Base-by-base conservation (phyloP, 2,113 vertebrate species). In the Psittacula cyanocephala region DNA sequence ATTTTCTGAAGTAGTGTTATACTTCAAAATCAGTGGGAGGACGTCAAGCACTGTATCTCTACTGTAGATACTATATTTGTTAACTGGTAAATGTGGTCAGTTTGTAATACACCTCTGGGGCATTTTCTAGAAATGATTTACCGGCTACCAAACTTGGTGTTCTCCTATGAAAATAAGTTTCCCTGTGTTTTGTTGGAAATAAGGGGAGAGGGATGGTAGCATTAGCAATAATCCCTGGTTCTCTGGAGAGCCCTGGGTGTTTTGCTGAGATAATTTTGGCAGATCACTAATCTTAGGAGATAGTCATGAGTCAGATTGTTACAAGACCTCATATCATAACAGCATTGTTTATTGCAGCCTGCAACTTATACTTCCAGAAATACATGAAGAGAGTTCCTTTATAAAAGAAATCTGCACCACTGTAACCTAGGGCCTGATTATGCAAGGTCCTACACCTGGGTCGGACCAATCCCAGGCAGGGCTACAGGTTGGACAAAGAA, bases 221-320 rank as follows among this genome's bases (percentile, higher is more conserved):
- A 4, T 16, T 81, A 44, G 23, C 82, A 88, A 81, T 65, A 95
- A 81, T 46, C 41, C 28, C 55, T 70, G n/a, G 17, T 49, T n/a
- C 84, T 84, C 27, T 77, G n/a, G 86, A 95, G 91, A 81, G 25
- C 49, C 49, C 67, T 85, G 77, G n/a, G 68, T 75, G 44, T 15
- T 94, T 95, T 91, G 17, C 27, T 78, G 11, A 33, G 13, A 65
- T 74, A 6, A 37, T 67, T 70, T 88, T 70, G 89, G 39, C 46
- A 93, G 35, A 76, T 83, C 22, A 50, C 53, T 53, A 86, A 78
- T 80, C 23, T 53, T 93, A 88, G 91, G 81, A 94, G 81, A 50
- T 15, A 95, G 33, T 78, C 24, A 95, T 91, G 82, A 93, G 78
- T 83, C 60, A 94, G 60, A 70, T 76, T 70, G 68, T 69, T 85